Evolutionary conservation across 2,113 vertebrate genomes (phyloP).

Genomic region (Micronycteris hirsuta): DNA sequence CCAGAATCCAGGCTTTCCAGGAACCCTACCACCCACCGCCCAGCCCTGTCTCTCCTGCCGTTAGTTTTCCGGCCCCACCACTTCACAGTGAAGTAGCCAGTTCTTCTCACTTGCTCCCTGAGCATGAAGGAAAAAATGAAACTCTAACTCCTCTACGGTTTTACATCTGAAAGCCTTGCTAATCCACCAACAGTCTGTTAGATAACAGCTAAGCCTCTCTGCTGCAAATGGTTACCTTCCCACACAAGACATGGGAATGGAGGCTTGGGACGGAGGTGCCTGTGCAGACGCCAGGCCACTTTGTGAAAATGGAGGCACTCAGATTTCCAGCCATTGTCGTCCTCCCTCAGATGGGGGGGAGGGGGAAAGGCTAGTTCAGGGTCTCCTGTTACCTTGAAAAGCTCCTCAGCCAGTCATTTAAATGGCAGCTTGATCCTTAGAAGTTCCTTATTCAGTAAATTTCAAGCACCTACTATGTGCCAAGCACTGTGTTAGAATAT

Average conservation of each 20-base stretch:
- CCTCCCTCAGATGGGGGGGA: not conserved
- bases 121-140: not conserved
- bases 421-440: not conserved
- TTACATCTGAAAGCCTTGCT: slow-evolving; percentile 37
- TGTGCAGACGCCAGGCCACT: accelerated
- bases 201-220: not conserved
- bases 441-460: not conserved
- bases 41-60: not conserved
- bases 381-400: not conserved
- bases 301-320: not conserved
- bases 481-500: not conserved
- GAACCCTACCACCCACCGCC: not conserved
- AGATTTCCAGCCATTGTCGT: not conserved
- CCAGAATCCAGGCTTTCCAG: not conserved
- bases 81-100: not conserved
- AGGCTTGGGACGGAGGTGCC: not conserved
- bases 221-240: not conserved
- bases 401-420: not conserved
- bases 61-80: not conserved
- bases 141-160: slow-evolving; percentile 29
- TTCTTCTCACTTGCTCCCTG: not conserved
- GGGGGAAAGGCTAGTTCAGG: not conserved
- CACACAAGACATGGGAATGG: not conserved
- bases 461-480: not conserved
- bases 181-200: slow-evolving; percentile 48